Conservation (phyloP, 2,888 invertebrate genomes). For the Toxonevra muliebris region DNA sequence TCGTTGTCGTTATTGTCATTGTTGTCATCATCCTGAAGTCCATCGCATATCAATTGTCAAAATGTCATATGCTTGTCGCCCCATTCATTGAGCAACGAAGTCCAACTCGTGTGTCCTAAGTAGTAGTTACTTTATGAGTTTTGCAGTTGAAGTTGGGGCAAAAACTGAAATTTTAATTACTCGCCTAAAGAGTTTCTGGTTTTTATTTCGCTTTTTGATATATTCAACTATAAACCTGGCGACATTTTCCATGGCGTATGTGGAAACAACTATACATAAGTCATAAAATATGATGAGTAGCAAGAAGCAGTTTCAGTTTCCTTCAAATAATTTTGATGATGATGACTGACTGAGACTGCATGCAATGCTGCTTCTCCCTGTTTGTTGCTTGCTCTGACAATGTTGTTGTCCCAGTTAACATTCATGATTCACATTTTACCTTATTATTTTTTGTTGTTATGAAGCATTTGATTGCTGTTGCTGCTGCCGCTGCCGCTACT, state of each 20-base stretch:
- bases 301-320: background rate
- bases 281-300: conserved; percentile 5
- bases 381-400: background rate
- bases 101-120: conserved; percentile 23
- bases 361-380: background rate
- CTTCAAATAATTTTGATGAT: background rate
- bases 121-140: no score
- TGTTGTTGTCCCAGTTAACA: no score
- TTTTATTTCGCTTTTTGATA: no score
- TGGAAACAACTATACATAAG: background rate
- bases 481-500: conserved; percentile 14
- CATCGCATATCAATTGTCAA: conserved; percentile 57
- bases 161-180: conserved; percentile 63
- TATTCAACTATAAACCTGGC: no score
- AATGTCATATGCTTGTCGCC: conserved; percentile 63
- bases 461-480: conserved; percentile 24
- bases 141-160: no score
- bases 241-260: no score
- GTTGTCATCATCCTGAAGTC: background rate
- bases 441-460: no score
- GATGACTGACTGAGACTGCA: no score
- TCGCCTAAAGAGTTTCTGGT: conserved; percentile 24
- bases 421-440: no score
- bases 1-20: no score
- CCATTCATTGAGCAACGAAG: conserved; percentile 9